These are phyloP conservation scores for Batillaria attramentaria DNA, from an alignment of 1,140 invertebrate species.

Conservation along the genomic window DNA sequence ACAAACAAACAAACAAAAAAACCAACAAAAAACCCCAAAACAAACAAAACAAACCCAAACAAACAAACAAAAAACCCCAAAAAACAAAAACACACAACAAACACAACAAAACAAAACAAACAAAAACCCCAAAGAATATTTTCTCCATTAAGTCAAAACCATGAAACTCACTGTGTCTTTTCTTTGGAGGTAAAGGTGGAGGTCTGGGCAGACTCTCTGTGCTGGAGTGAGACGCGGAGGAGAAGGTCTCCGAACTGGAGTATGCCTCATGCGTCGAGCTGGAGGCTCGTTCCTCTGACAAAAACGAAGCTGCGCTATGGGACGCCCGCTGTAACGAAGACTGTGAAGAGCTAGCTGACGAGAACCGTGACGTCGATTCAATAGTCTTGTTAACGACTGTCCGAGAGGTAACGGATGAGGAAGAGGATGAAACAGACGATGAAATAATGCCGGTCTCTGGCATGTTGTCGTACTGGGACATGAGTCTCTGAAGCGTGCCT, in stretches of 20 bases:
- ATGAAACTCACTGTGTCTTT: slow-evolving; percentile 89
- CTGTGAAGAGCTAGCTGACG: slow-evolving; percentile 54
- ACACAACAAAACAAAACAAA: neutral
- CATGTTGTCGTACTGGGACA: slow-evolving; percentile 84
- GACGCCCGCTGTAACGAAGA: slow-evolving; percentile 36
- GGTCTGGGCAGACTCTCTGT: slow-evolving; percentile 74
- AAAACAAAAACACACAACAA: too few species aligned
- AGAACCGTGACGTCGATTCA: slow-evolving; percentile 55
- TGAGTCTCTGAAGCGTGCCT: slow-evolving; percentile 76
- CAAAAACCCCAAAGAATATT: neutral
- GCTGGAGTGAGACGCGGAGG: slow-evolving; percentile 65
- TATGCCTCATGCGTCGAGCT: slow-evolving; percentile 63
- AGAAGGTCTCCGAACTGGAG: slow-evolving; percentile 66
- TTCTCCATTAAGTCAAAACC: neutral
- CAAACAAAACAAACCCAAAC: too few species aligned
- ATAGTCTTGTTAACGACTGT: slow-evolving; percentile 68
- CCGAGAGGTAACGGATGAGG: slow-evolving; percentile 34
- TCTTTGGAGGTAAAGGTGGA: slow-evolving; percentile 91
- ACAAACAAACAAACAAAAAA: too few species aligned
- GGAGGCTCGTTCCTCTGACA: slow-evolving; percentile 32
- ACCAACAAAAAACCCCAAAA: too few species aligned
- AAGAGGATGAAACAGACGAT: slow-evolving; percentile 24
- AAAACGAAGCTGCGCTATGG: slow-evolving; percentile 33
- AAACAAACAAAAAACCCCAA: too few species aligned
- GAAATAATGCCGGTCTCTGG: slow-evolving; percentile 43